Evolutionary conservation across 2,888 invertebrate genomes (phyloP), one percentile per base, ranked within the genome.

Genomic region (Clunio marinus): DNA sequence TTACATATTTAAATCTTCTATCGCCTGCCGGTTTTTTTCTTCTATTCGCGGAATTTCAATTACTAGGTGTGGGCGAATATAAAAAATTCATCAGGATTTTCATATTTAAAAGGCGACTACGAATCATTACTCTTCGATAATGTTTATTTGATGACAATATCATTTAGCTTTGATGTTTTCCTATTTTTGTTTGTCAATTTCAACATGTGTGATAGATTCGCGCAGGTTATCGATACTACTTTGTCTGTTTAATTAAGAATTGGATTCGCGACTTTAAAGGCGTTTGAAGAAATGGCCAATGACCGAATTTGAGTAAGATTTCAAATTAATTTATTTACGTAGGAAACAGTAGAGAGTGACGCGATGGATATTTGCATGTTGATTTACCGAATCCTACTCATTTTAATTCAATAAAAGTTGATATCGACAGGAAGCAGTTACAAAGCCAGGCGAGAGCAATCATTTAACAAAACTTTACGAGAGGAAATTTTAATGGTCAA

Each of bases 371-470:
- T 41, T 41, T 41, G 41, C 41, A 41, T 41, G 41, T 41, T 15
- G 41, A n/a, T n/a, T n/a, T 15, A 15, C 41, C 15, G 10, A 41
- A 41, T 41, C 41, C 41, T 41, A 41, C 41, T 41, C 41, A 15
- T 41, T 41, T 41, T 41, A 41, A n/a, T 41, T 10, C n/a, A 41
- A 41, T n/a, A n/a, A 41, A 41, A 41, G 41, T 41, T n/a, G n/a
- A n/a, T 41, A 41, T 41, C 41, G 41, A 41, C 41, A 41, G 41
- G 41, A 41, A 41, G 41, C 41, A n/a, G 41, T n/a, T n/a, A n/a
- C n/a, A n/a, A 41, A 41, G 41, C 10, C 32, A 32, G 32, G 32
- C 10, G 32, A 45, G 3, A 45, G 15, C 15, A 45, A 15, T 45
- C 13, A 45, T 4, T 45, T 17, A 51, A 22, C 51, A 51, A 51